A percentile compares a stretch with the other conserved stretches of the same genome.
Evolutionary conservation across 2,797 vertebrate species (phyloP).

Genomic region (Mormyrops attenuatus): DNA sequence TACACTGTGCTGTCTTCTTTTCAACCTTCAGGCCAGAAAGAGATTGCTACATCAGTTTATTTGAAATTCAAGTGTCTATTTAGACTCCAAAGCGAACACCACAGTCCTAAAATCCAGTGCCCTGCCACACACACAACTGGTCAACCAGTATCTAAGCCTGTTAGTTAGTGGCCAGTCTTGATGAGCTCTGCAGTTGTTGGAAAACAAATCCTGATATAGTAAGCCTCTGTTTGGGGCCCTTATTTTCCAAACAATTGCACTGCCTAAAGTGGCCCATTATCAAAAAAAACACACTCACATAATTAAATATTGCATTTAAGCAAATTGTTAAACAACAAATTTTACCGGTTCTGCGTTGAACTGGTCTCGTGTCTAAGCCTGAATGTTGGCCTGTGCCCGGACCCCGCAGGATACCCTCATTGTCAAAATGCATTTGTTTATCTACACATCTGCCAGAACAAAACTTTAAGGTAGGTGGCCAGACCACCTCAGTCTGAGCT

Average conservation of each 20-base stretch:
- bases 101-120: background rate
- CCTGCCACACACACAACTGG: background rate
- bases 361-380: background rate
- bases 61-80: background rate
- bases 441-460: background rate
- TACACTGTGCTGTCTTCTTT: background rate
- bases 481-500: background rate
- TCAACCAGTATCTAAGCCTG: background rate
- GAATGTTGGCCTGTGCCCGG: background rate
- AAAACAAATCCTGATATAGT: background rate
- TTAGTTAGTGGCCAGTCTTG: background rate
- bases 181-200: background rate
- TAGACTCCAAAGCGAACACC: background rate
- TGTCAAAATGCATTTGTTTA: background rate
- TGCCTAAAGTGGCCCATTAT: background rate
- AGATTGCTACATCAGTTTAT: background rate
- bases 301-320: conserved; percentile 2
- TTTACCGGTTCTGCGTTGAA: background rate
- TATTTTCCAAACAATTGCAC: background rate
- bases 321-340: background rate
- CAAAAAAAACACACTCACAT: background rate
- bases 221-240: background rate
- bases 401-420: background rate
- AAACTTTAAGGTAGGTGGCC: background rate
- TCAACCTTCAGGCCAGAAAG: background rate